Evolutionary conservation across 2,113 vertebrate genomes (phyloP).

Genomic region (Lamprotornis superbus): DNA sequence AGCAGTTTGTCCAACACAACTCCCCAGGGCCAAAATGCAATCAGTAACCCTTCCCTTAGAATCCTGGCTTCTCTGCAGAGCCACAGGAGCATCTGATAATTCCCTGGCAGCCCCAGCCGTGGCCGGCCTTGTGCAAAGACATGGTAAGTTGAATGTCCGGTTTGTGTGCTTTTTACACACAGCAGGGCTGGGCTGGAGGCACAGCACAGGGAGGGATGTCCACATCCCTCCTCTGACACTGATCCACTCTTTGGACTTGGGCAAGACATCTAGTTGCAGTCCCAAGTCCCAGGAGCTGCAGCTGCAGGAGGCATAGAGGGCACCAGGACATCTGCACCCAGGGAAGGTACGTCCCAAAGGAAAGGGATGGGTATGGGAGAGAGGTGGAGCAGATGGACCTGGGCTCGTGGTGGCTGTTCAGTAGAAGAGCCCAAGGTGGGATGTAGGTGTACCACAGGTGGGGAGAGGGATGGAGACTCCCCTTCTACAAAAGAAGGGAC

Average conservation of each 20-base stretch:
- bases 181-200: neutral
- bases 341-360: neutral
- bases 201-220: neutral
- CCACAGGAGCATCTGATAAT: constrained; percentile 4
- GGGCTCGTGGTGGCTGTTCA: neutral
- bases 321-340: neutral
- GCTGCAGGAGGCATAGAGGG: neutral
- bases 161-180: neutral
- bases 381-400: neutral
- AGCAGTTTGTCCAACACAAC: constrained; percentile 31
- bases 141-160: neutral
- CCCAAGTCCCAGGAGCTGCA: neutral
- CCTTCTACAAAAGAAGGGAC: neutral
- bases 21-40: constrained; percentile 25
- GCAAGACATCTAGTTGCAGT: neutral
- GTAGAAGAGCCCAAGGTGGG: neutral
- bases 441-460: neutral
- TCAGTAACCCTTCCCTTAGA: constrained; percentile 33
- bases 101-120: neutral
- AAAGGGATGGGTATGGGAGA: neutral
- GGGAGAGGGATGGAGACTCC: neutral
- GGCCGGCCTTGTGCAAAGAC: neutral
- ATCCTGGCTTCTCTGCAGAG: constrained; percentile 27
- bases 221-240: neutral
- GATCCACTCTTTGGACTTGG: neutral